phyloP scores from a whole-genome alignment of 1,140 invertebrate species.

The Drosophila biarmipes region DNA sequence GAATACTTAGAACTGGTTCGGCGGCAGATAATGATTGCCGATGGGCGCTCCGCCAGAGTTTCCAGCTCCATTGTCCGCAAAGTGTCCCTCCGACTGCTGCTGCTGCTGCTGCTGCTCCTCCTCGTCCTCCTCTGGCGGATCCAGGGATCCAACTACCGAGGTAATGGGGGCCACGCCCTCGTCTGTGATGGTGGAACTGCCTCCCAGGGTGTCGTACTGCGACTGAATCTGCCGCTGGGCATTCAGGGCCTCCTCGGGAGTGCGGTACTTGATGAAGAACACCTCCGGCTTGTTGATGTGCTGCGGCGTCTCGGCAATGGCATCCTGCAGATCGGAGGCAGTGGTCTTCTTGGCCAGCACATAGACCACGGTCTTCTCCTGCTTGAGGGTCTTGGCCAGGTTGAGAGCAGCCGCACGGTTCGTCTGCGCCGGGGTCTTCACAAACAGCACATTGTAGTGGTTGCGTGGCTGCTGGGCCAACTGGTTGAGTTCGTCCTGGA shows the following conservation, averaged over 20 bases:
- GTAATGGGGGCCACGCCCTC: constrained; percentile 80
- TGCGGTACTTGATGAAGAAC: constrained; percentile 87
- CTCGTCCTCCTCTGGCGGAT: constrained; percentile 73
- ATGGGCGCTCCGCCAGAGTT: constrained; percentile 35
- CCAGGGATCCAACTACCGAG: constrained; percentile 77
- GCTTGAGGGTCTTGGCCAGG: constrained; percentile 88
- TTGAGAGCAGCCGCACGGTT: constrained; percentile 88
- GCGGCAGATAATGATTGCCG: constrained; percentile 68
- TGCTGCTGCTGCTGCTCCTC: constrained; percentile 56
- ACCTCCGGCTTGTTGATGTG: constrained; percentile 86
- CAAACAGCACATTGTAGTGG: constrained; percentile 91
- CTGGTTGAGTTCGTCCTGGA: constrained; percentile 75
- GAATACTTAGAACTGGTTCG: constrained; percentile 77
- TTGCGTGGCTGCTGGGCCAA: constrained; percentile 77
- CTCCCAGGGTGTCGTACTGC: constrained; percentile 79
- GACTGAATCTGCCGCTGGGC: constrained; percentile 82
- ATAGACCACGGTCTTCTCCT: constrained; percentile 94
- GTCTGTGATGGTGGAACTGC: constrained; percentile 76
- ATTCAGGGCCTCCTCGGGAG: constrained; percentile 86
- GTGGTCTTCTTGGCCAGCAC: constrained; percentile 92
- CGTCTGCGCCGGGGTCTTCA: constrained; percentile 91
- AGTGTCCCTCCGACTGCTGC: constrained; percentile 34
- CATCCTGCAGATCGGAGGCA: constrained; percentile 91
- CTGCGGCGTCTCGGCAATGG: constrained; percentile 87
- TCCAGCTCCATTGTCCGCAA: constrained; percentile 41